Base-by-base conservation (phyloP, 1,140 invertebrate species). In the Sminthurinus signatus region DNA sequence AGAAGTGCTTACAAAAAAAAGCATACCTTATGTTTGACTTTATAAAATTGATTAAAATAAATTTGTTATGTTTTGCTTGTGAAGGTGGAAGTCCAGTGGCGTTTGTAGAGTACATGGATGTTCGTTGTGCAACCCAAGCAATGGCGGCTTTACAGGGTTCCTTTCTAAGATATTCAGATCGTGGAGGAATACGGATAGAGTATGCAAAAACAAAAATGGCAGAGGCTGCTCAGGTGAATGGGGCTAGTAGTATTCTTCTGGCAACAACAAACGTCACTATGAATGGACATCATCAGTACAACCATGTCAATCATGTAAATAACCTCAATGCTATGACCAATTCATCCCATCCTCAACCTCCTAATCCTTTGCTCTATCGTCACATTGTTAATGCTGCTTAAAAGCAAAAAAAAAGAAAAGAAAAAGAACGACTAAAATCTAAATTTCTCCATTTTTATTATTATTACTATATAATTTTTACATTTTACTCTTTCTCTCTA, bases 171-270 rank as follows among this genome's bases (percentile, higher is more conserved):
- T 93, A 91, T 77, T 96, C 92, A 65, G 94, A 96, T 77, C 85
- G 89, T 72, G 92, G 92, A 74, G 91, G 93, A 75, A 95, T 98
- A 78, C 87, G 93, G 78, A 95, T 97, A 78, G 95, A 98, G 84
- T 97, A 93, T 83, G 94, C 94, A 77, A 93, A 94, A 83, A 93
- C 89, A 80, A 96, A 96, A 85, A 96, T 97, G 93, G 84, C 83
- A 66, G 89, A 91, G 81, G 65, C 65, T 51, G 65, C 62, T 43
- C 89, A 91, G 81, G 65, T 67, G 60, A 69, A 69, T 50, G 67
- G 67, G 44, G 50, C 59, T 31, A 71, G 58, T 56, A 71, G 69
- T 60, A 67, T 71, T 58, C 62, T 71, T 43, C 46, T 68, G 17
- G 54, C 65, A 29, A 67, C 66, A 58, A 55, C 65, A 50, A 70